phyloP scores from a whole-genome alignment of 2,888 invertebrate species.

The Hedychridium roseum region DNA sequence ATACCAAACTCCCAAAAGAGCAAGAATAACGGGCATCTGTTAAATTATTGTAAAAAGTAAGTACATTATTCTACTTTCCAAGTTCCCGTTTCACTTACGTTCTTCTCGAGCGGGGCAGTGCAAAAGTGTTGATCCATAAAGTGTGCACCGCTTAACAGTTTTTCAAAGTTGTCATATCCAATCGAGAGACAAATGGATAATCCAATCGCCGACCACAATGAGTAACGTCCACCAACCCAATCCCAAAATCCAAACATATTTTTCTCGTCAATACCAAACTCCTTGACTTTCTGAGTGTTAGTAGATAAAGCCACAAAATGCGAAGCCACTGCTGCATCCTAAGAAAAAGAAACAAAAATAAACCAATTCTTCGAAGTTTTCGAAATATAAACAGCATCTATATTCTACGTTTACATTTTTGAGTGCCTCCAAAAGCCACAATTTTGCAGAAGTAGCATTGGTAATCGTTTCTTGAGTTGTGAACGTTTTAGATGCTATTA shows the following conservation, averaged over 20 bases:
- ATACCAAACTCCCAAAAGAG: constrained; percentile 93
- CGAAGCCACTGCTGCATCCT: constrained; percentile 87
- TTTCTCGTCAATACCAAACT: constrained; percentile 94
- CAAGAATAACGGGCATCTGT: constrained; percentile 92
- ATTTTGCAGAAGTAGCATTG: constrained; percentile 97
- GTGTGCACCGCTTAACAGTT: constrained; percentile 89
- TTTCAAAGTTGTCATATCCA: constrained; percentile 94
- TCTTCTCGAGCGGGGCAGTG: constrained; percentile 85
- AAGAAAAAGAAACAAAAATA: constrained; percentile 41
- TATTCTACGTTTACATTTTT: constrained; percentile 76
- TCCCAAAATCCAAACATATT: constrained; percentile 99
- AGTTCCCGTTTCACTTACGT: constrained; percentile 70
- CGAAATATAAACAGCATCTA: background rate
- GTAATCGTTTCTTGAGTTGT: constrained; percentile 99
- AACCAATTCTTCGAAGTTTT: constrained; percentile 11
- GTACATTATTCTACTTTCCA: constrained; percentile 5
- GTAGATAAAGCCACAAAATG: constrained; percentile 99
- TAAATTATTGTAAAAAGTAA: constrained; percentile 31
- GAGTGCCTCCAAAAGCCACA: constrained; percentile 88
- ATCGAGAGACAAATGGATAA: constrained; percentile 92
- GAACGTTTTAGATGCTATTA: constrained; percentile 99
- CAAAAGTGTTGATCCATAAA: constrained; percentile 94
- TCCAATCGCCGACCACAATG: constrained; percentile 99
- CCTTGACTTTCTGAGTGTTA: constrained; percentile 91
- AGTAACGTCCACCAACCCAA: constrained; percentile 98